These are phyloP conservation scores for Diachasmimorpha longicaudata DNA, from an alignment of 1,140 invertebrate genomes.

Conservation along the genomic window DNA sequence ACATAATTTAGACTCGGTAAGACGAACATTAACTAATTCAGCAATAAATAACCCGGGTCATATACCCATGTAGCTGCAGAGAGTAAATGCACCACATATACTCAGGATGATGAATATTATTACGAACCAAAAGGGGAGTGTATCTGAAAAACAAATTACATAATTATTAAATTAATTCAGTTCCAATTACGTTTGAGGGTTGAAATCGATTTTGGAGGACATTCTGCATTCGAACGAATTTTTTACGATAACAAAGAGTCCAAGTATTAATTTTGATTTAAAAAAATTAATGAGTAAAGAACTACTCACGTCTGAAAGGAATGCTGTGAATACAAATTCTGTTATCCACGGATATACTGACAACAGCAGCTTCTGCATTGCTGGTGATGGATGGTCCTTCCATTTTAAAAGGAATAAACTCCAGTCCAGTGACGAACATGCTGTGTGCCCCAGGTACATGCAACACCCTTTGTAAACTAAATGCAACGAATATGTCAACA, in stretches of 20 bases:
- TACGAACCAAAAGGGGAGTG: conserved; percentile 79
- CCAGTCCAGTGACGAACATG: conserved; percentile 93
- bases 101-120: conserved; percentile 75
- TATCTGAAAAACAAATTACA: conserved; percentile 67
- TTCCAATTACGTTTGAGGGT: too few species aligned
- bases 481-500: conserved; percentile 89
- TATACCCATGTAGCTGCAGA: conserved; percentile 82
- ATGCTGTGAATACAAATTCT: conserved; percentile 89
- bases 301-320: conserved; percentile 77
- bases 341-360: conserved; percentile 95
- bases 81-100: conserved; percentile 76
- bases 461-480: conserved; percentile 88
- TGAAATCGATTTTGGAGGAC: too few species aligned
- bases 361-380: conserved; percentile 81
- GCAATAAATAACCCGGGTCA: conserved; percentile 60
- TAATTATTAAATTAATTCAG: not conserved
- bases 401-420: conserved; percentile 80
- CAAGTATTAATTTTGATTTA: too few species aligned
- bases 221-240: too few species aligned
- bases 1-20: conserved; percentile 18
- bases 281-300: not conserved
- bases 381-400: conserved; percentile 71
- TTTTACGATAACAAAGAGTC: too few species aligned
- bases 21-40: conserved; percentile 25
- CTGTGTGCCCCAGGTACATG: conserved; percentile 84